Percentiles rank a stretch among this genome's conserved stretches.
These are phyloP conservation scores for Hyphantria cunea DNA, from an alignment of 1,140 invertebrate species.

Conservation along the genomic window DNA sequence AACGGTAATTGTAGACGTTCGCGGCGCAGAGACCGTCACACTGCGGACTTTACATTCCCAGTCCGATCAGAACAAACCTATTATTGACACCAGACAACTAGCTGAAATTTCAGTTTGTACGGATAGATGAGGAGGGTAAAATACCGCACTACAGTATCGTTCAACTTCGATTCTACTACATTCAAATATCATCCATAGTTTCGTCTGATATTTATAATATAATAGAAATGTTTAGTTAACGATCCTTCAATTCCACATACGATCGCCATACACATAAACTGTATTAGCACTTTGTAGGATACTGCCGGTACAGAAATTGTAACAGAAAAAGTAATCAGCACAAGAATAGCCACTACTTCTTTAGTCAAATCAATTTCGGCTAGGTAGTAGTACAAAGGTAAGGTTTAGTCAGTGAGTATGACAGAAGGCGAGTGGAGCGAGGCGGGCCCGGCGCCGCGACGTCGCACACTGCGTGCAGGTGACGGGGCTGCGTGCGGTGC, in stretches of 20 bases:
- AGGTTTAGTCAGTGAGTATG: not conserved
- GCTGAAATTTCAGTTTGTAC: slow-evolving; percentile 3
- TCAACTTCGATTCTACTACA: not conserved
- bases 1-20: slow-evolving; percentile 55
- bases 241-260: not conserved
- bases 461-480: slow-evolving; percentile 76
- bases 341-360: too few relatives aligned
- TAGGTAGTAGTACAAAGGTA: not conserved
- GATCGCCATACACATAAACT: not conserved
- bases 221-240: not conserved
- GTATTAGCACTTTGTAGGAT: not conserved
- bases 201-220: not conserved
- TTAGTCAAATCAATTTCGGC: not conserved
- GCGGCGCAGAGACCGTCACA: slow-evolving; percentile 39
- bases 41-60: not conserved
- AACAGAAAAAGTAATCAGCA: not conserved
- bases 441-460: slow-evolving; percentile 44
- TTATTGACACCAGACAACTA: too few relatives aligned
- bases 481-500: slow-evolving; percentile 83
- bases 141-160: not conserved
- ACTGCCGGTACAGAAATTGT: not conserved
- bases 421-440: not conserved
- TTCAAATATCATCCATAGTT: slow-evolving; percentile 6
- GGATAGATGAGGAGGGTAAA: not conserved
- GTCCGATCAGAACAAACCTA: slow-evolving; percentile 10